Evolutionary conservation across 1,140 invertebrate genomes (phyloP), one percentile per base, ranked within the genome.

Genomic region (Eriosoma lanigerum): DNA sequence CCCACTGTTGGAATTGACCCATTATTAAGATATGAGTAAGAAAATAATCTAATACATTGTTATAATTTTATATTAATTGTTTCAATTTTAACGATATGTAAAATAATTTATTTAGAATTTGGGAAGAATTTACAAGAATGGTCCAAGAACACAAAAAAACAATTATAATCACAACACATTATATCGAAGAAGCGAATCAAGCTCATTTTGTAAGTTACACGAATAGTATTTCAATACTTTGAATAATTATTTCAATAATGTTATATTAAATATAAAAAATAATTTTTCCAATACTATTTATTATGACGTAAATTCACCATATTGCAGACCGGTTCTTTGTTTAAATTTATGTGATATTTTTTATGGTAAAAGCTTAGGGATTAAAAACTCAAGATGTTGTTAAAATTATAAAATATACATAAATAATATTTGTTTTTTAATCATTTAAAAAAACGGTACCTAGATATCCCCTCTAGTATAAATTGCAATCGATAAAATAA

Each of bases 91-190:
- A 3, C 32, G 8, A 38, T 38, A 48, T n/a, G n/a, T n/a, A n/a
- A n/a, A n/a, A n/a, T n/a, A n/a, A n/a, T n/a, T n/a, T n/a, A 86
- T 88, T 5, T 85, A 96, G 94, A 82, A 97, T 98, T 83, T 98
- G 96, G 96, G 88, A 93, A 48, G 92, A 94, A 85, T 87, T 97
- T 24, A 87, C 92, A 0, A 90, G 92, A 78, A 88, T 38, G 29
- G 15, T 21, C 17, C 5, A n/a, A n/a, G 10, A 21, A 8, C 87
- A 90, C 44, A 89, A 89, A 32, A 91, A 90, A 48, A 90, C 92
- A 1, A 89, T 94, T 46, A 91, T 98, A 56, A 96, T 98, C 60
- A 98, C 95, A 0, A 98, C 96, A 15, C 96, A 98, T 87, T 98
- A 98, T 84, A 96, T 97, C 64, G 95, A 97, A 84, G 96, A 98